phyloP scores from a whole-genome alignment of 2,888 invertebrate genomes.

The Chloroclystis v-ata region DNA sequence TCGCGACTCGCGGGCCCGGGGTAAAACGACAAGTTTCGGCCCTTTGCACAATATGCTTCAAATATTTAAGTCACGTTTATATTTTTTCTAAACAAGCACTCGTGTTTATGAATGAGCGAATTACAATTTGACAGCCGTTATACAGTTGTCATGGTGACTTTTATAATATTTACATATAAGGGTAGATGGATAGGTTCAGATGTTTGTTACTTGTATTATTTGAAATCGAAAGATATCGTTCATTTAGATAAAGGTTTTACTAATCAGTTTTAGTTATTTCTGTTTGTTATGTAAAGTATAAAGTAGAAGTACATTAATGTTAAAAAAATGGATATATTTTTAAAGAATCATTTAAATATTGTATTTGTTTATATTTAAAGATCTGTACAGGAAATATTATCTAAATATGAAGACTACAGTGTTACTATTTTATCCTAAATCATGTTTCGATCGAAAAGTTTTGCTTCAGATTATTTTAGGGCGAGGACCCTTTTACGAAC shows the following conservation, averaged over 20 bases:
- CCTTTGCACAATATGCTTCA: conserved; percentile 56
- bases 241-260: too few species aligned
- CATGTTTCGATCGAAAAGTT: conserved; percentile 28
- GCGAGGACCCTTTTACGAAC: conserved; percentile 60
- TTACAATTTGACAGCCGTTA: conserved; percentile 58
- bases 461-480: conserved; percentile 49
- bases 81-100: conserved; percentile 53
- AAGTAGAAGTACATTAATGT: too few species aligned
- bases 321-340: too few species aligned
- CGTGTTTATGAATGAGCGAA: conserved; percentile 48
- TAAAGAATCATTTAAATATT: too few species aligned
- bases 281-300: too few species aligned
- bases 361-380: too few species aligned
- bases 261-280: too few species aligned
- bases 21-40: conserved; percentile 56
- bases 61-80: conserved; percentile 50
- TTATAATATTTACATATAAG: conserved; percentile 43
- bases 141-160: conserved; percentile 58
- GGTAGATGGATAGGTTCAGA: too few species aligned
- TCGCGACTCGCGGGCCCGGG: conserved; percentile 30
- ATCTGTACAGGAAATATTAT: too few species aligned
- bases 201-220: too few species aligned
- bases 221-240: too few species aligned
- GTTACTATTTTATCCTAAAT: conserved; percentile 17
- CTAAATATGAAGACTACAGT: too few species aligned